These are phyloP conservation scores for Odontamblyopus rebecca DNA, from an alignment of 2,797 vertebrate genomes.

Conservation along the genomic window DNA sequence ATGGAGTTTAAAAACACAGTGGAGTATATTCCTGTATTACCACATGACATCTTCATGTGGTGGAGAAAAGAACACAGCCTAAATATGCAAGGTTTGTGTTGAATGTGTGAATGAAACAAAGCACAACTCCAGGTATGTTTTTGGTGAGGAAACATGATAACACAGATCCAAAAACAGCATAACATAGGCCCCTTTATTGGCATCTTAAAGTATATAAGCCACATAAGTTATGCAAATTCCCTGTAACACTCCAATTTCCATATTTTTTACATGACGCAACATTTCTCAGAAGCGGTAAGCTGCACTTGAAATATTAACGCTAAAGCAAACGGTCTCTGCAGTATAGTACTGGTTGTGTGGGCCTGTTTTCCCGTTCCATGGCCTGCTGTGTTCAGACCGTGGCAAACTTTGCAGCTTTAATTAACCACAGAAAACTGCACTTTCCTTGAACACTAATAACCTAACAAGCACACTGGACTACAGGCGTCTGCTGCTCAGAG, in stretches of 20 bases:
- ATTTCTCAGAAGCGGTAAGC: not conserved
- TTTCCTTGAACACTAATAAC: constrained; percentile 18
- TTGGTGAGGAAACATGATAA: too few relatives aligned
- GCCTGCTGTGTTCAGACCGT: constrained; percentile 2
- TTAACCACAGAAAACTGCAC: constrained; percentile 27
- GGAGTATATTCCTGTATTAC: too few relatives aligned
- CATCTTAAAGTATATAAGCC: not conserved
- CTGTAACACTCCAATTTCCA: not conserved
- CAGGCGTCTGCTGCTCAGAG: constrained; percentile 10
- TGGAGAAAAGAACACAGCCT: too few relatives aligned
- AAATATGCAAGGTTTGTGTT: too few relatives aligned
- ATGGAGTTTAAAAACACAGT: too few relatives aligned
- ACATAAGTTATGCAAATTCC: not conserved
- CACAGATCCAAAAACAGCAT: too few relatives aligned
- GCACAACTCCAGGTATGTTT: too few relatives aligned
- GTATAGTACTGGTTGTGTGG: constrained; percentile 17
- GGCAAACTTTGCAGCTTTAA: constrained; percentile 24
- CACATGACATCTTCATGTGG: too few relatives aligned
- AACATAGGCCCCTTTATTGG: too few relatives aligned
- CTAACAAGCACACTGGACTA: constrained; percentile 2
- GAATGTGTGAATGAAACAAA: too few relatives aligned
- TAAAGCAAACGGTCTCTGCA: constrained; percentile 13
- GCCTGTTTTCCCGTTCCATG: constrained; percentile 40
- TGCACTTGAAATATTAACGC: constrained; percentile 8
- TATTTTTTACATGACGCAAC: not conserved